A percentile compares a stretch with the other conserved stretches of the same genome.
Evolutionary conservation across 2,888 invertebrate genomes (phyloP).

Genomic region (Napeogenes inachia): DNA sequence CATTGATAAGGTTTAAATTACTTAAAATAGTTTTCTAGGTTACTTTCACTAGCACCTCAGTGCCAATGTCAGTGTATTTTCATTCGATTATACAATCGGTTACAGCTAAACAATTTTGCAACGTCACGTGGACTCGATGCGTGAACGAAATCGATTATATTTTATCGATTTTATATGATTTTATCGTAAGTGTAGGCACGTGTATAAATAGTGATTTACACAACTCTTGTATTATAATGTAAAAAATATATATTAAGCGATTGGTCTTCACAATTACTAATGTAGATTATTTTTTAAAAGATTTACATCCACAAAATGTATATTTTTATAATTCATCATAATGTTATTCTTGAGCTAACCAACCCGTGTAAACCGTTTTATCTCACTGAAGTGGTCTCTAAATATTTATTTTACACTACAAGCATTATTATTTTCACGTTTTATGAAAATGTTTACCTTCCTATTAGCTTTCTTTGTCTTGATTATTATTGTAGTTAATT

Average conservation of each 20-base stretch:
- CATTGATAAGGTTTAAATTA: constrained; percentile 29
- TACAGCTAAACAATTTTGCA: constrained; percentile 48
- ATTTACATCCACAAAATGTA: background rate
- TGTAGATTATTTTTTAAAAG: too few relatives aligned
- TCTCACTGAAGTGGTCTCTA: constrained; percentile 23
- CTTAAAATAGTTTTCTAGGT: constrained; percentile 30
- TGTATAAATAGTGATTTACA: constrained; percentile 8
- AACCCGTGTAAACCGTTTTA: constrained; percentile 24
- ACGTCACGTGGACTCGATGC: constrained; percentile 33
- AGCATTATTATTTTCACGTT: constrained; percentile 19
- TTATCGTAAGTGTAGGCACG: constrained; percentile 9
- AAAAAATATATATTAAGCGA: too few relatives aligned
- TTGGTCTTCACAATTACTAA: too few relatives aligned
- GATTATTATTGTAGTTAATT: too few relatives aligned
- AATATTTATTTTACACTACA: constrained; percentile 26
- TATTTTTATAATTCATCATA: constrained; percentile 15
- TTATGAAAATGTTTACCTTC: constrained; percentile 24
- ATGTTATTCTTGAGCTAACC: constrained; percentile 20
- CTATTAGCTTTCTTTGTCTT: too few relatives aligned
- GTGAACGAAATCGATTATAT: constrained; percentile 32
- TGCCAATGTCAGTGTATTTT: constrained; percentile 73
- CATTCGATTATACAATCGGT: constrained; percentile 57
- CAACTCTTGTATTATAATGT: background rate
- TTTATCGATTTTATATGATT: constrained; percentile 19
- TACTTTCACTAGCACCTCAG: constrained; percentile 63